Evolutionary conservation across 2,113 vertebrate genomes (phyloP), one percentile per base, ranked within the genome.

Genomic region (Paedocypris sp.): DNA sequence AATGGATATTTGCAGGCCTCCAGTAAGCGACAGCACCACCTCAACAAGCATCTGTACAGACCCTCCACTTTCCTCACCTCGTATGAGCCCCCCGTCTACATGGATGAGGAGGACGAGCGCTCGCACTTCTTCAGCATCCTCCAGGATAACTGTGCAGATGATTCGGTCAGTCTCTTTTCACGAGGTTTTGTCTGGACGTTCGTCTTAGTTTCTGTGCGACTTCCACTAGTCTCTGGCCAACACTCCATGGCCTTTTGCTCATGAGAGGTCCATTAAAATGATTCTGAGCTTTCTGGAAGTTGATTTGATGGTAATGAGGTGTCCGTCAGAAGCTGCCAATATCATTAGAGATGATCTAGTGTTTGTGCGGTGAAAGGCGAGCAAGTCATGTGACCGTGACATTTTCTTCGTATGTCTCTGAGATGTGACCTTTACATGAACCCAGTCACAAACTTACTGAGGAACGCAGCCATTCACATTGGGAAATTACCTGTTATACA

Each of bases 51-150:
- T 84, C 88, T 99, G 78, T 97, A 97, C 83, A 87, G 91, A 76
- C 93, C 92, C 39, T 99, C 94, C 74, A 99, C 95, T 71, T 99
- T 99, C 78, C 90, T 99, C 84, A 91, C 93, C 49, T 99, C 95
- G 32, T 95, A 99, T 25, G 93, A 97, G 78, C 93, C 95, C 48
- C 95, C 95, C 2, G 94, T 99, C 71, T 99, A 84, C 75, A 99
- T 99, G 95, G 95, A 99, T 41, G 95, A 99, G 23, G 95, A 97
- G 1, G 95, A 99, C 39, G 93, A 98, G 74, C 87, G 88, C 29
- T 78, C 85, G n/a, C 83, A 87, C 66, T 96, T 87, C 75, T 89
- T 90, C 70, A 80, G 83, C 77, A 80, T 82, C 71, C 75, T 88
- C 70, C 90, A 86, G 77, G 84, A 89, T 77, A 80, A 82, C 51